These are phyloP conservation scores for Saccopteryx bilineata DNA, from an alignment of 2,113 vertebrate species.

Conservation along the genomic window DNA sequence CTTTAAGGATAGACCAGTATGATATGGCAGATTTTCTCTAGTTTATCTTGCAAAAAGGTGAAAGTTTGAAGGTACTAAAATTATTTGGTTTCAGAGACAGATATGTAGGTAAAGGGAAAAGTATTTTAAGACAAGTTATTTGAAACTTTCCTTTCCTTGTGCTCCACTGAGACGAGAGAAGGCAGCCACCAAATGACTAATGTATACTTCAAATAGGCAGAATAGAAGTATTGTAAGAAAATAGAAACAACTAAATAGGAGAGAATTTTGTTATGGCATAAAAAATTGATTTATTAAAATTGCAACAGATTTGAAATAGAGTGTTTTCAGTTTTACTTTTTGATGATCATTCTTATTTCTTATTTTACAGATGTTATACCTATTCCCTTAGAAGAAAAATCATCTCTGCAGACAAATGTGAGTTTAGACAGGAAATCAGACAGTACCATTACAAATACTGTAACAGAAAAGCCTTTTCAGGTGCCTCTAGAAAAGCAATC, in stretches of 20 bases:
- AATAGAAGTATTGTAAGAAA: slow-evolving; percentile 44
- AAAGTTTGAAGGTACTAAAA: slow-evolving; percentile 73
- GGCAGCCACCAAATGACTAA: slow-evolving; percentile 58
- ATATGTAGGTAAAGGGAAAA: slow-evolving; percentile 73
- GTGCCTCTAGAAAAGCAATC: slow-evolving; percentile 59
- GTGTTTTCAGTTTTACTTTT: slow-evolving; percentile 28
- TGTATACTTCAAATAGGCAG: slow-evolving; percentile 61
- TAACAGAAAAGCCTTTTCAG: slow-evolving; percentile 63
- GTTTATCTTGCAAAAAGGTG: slow-evolving; percentile 63
- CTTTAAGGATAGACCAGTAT: slow-evolving; percentile 55
- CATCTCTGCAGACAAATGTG: slow-evolving; percentile 61
- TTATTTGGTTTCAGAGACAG: slow-evolving; percentile 73
- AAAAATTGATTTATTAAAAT: slow-evolving; percentile 58
- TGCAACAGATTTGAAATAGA: slow-evolving; percentile 23
- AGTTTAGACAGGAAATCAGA: slow-evolving; percentile 77
- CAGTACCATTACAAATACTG: slow-evolving; percentile 38
- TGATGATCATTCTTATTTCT: slow-evolving; percentile 58
- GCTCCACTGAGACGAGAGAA: slow-evolving; percentile 52
- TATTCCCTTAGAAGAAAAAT: slow-evolving; percentile 75
- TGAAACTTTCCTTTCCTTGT: slow-evolving; percentile 65
- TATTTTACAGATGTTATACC: slow-evolving; percentile 82
- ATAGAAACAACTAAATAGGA: slow-evolving; percentile 34
- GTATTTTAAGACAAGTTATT: slow-evolving; percentile 77
- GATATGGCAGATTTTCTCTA: slow-evolving; percentile 57
- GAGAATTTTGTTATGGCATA: slow-evolving; percentile 23